A percentile compares a stretch with the other conserved stretches of the same genome.
Conservation (phyloP, 2,797 vertebrate genomes). For the Poeciliopsis paucimaculata region DNA sequence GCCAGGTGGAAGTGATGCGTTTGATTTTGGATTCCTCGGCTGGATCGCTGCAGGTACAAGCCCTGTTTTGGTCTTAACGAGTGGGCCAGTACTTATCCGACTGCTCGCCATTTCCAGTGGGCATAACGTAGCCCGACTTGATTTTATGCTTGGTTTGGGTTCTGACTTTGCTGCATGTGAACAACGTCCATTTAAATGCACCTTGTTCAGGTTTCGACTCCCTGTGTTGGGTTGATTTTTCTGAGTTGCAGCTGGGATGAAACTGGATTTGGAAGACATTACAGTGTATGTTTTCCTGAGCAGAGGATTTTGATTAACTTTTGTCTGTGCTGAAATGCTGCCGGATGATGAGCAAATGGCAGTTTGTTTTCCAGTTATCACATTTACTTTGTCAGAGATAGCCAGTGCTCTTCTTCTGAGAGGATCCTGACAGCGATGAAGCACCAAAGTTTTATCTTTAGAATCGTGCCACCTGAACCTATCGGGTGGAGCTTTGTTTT, state of each 20-base stretch:
- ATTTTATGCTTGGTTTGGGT: not conserved
- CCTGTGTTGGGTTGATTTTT: constrained; percentile 16
- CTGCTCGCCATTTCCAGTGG: not conserved
- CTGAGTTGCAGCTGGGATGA: not conserved
- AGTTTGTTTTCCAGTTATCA: constrained; percentile 5
- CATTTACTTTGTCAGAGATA: constrained; percentile 11
- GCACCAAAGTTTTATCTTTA: constrained; percentile 11
- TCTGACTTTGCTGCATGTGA: constrained; percentile 8
- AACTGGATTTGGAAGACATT: constrained; percentile 14
- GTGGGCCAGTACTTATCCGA: constrained; percentile 53
- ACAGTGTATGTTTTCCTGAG: not conserved
- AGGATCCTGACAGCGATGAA: constrained; percentile 6
- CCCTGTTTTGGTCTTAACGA: constrained; percentile 69
- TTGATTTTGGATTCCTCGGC: constrained; percentile 24
- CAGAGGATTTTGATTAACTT: not conserved
- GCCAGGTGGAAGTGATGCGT: not conserved
- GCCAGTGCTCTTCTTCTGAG: constrained; percentile 11
- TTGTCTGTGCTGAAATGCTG: not conserved
- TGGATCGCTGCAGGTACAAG: constrained; percentile 55
- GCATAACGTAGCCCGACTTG: constrained; percentile 1
- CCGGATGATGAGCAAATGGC: not conserved
- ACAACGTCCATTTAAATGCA: not conserved
- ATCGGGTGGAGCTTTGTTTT: constrained; percentile 59
- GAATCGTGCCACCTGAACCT: not conserved
- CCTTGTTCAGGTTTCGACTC: constrained; percentile 1